Evolutionary conservation across 2,888 invertebrate species (phyloP), one percentile per base, ranked within the genome.

Genomic region (Habroteleia sp.): DNA sequence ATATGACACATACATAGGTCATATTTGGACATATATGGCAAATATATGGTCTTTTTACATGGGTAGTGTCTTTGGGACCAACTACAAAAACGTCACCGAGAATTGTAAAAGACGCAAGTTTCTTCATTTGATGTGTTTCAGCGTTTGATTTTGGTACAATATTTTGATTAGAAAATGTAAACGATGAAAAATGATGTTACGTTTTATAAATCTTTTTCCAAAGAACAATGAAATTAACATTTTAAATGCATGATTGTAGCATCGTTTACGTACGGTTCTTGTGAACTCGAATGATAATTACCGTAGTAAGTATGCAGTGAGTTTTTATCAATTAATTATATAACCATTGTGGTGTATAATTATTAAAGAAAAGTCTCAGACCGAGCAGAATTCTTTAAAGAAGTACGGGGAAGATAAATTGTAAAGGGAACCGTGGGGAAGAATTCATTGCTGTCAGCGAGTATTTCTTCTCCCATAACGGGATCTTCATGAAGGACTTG

Each of bases 271-370:
- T 23, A 54, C 20, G 46, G 29, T 33, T 56, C 56, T 56, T 72
- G 63, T 58, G 63, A 72, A 72, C 56, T 41, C 39, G 2, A 63
- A 56, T 42, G 48, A 14, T 72, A 72, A 72, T 72, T 72, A 72
- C 50, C 8, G 6, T 33, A 17, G 11, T 27, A 13, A 23, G 37
- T 63, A 58, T 72, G 63, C 27, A 58, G 37, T 29, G 37, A 68
- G 54, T 68, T 74, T 68, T 74, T 74, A 74, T 74, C 74, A 69
- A 74, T 74, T 74, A 74, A 74, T 74, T 74, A 68, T 63, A 69
- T 62, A 74, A 63, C 63, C 63, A 63, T 74, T 74, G 68, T 69
- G 54, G 68, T 44, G 41, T 63, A 63, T 74, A 74, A 68, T 74
- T 74, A 74, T 74, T 74, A 62, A 48, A 74, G 62, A 68, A 74